Conservation (phyloP, 1,140 invertebrate genomes). For the Anoplolepis gracilipes region DNA sequence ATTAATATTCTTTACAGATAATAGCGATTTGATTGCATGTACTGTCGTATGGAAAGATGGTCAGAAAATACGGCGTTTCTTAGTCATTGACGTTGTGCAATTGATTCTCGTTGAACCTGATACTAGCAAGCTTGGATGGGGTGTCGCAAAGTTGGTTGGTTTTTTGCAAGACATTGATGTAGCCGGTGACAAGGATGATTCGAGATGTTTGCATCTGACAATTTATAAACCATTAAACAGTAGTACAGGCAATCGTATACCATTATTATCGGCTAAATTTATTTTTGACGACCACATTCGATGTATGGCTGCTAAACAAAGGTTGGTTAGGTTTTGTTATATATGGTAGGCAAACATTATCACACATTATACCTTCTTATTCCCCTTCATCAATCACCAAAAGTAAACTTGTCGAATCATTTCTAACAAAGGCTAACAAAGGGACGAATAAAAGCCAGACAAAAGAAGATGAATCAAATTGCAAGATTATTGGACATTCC, state of each 20-base stretch:
- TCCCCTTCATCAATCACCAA: background rate
- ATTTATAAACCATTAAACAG: slow-evolving; percentile 93
- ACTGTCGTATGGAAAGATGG: slow-evolving; percentile 96
- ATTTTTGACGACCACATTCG: slow-evolving; percentile 99
- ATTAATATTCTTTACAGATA: slow-evolving; percentile 89
- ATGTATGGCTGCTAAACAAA: slow-evolving; percentile 98
- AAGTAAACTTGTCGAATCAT: slow-evolving; percentile 59
- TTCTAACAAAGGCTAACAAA: slow-evolving; percentile 92
- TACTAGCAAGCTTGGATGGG: slow-evolving; percentile 96
- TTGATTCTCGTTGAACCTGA: slow-evolving; percentile 99
- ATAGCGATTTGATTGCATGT: slow-evolving; percentile 98
- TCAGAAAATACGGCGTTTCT: slow-evolving; percentile 95
- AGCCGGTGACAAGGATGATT: slow-evolving; percentile 97
- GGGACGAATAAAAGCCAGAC: slow-evolving; percentile 97
- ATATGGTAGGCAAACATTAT: too few relatives aligned
- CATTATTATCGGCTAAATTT: slow-evolving; percentile 96
- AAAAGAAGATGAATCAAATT: slow-evolving; percentile 98
- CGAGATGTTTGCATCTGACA: slow-evolving; percentile 97
- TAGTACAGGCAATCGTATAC: slow-evolving; percentile 89
- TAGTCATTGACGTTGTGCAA: slow-evolving; percentile 98
- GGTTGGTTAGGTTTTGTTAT: too few relatives aligned
- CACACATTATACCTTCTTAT: too few relatives aligned
- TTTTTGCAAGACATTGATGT: slow-evolving; percentile 94
- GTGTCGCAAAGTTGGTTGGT: slow-evolving; percentile 97
- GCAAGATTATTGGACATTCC: slow-evolving; percentile 95